Conservation (phyloP, 2,797 vertebrate species). For the Psittacula echo region DNA sequence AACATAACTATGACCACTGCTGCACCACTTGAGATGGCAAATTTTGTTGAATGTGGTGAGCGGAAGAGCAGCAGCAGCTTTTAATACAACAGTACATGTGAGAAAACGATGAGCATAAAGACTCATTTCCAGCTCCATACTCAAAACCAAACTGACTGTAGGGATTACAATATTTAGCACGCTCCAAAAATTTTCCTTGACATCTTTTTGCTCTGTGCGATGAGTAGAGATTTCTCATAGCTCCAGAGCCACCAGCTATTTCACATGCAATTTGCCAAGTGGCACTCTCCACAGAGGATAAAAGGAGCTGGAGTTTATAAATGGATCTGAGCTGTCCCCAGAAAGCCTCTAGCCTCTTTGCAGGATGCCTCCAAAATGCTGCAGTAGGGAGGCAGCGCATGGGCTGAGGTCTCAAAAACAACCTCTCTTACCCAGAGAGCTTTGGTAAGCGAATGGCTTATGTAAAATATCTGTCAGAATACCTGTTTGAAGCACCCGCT, state of each 20-base stretch:
- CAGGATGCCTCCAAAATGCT: not conserved
- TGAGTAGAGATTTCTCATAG: not conserved
- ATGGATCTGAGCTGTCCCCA: accelerated
- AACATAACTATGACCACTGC: not conserved
- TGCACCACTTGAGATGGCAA: not conserved
- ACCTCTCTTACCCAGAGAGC: not conserved
- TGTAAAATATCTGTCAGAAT: conserved; percentile 13
- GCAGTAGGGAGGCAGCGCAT: accelerated
- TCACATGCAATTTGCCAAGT: not conserved
- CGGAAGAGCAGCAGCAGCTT: not conserved
- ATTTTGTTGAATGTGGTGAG: accelerated
- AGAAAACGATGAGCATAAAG: not conserved
- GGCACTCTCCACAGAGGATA: not conserved
- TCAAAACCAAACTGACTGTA: not conserved
- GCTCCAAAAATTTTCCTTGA: not conserved
- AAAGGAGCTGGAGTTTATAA: not conserved
- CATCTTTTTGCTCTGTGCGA: not conserved
- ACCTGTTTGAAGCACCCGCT: not conserved
- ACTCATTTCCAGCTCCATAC: not conserved
- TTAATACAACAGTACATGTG: not conserved
- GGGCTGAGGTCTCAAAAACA: not conserved
- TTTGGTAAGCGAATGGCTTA: conserved; percentile 35
- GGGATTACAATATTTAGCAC: not conserved
- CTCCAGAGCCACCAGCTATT: not conserved
- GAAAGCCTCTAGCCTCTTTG: not conserved